Conservation (phyloP, 35 echinoderm and acorn worm species). For the Stichopus chloronotus region DNA sequence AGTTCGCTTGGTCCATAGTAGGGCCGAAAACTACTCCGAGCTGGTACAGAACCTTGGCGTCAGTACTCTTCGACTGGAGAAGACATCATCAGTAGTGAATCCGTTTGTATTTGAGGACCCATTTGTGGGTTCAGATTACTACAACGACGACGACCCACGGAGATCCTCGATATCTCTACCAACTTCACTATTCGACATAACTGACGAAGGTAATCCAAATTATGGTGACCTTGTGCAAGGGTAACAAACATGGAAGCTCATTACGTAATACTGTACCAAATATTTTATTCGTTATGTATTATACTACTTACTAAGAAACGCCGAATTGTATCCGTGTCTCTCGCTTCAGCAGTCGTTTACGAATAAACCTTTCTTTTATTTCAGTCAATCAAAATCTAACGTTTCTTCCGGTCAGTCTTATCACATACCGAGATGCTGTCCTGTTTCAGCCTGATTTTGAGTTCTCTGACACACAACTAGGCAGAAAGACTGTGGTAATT, state of each 20-base stretch:
- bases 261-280: background rate
- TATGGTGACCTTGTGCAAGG: background rate
- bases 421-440: background rate
- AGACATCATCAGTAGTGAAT: background rate
- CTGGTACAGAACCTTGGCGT: background rate
- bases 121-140: background rate
- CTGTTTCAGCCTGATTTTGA: background rate
- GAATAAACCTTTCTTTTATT: too few species aligned
- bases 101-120: background rate
- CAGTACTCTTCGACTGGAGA: background rate
- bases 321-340: too few species aligned
- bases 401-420: background rate
- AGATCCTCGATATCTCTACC: background rate
- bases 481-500: background rate
- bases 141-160: background rate
- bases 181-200: background rate
- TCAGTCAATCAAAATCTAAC: constrained; percentile 24
- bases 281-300: too few species aligned
- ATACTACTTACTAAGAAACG: too few species aligned
- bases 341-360: too few species aligned
- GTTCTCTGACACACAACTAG: background rate
- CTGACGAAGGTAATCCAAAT: background rate
- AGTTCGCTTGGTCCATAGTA: background rate
- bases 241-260: background rate
- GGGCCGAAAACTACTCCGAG: background rate